phyloP scores from a whole-genome alignment of 2,797 vertebrate genomes.

The Enteromius mattozi region DNA sequence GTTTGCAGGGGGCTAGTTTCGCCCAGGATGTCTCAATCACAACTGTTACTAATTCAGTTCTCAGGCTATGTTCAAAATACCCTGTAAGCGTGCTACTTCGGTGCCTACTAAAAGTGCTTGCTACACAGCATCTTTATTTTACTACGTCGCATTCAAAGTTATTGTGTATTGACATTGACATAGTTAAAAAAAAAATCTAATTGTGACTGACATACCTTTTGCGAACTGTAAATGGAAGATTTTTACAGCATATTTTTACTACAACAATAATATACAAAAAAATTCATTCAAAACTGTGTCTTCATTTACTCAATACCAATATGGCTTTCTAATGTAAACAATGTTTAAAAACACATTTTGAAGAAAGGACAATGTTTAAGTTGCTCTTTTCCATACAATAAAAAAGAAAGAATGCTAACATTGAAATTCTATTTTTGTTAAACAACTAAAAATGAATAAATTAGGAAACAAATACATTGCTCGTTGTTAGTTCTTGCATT shows the following conservation, averaged over 20 bases:
- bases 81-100: background rate
- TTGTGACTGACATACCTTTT: background rate
- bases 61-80: slow-evolving; percentile 14
- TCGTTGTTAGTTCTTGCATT: background rate
- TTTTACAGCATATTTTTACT: background rate
- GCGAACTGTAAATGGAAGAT: background rate
- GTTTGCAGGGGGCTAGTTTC: slow-evolving; percentile 1
- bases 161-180: background rate
- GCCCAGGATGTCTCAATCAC: slow-evolving; percentile 1
- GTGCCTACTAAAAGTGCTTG: background rate
- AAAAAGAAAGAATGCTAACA: background rate
- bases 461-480: background rate
- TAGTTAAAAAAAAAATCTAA: background rate
- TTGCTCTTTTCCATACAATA: too few species aligned
- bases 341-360: background rate
- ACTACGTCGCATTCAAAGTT: background rate
- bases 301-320: background rate
- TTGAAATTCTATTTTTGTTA: background rate
- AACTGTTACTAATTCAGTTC: slow-evolving; percentile 2
- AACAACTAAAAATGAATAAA: background rate
- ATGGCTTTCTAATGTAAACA: background rate
- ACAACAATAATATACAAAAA: slow-evolving; percentile 11
- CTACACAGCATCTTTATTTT: background rate
- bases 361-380: too few species aligned
- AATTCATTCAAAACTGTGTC: background rate